These are phyloP conservation scores for Gastrophryne carolinensis DNA, from an alignment of 2,797 vertebrate species.

Conservation along the genomic window DNA sequence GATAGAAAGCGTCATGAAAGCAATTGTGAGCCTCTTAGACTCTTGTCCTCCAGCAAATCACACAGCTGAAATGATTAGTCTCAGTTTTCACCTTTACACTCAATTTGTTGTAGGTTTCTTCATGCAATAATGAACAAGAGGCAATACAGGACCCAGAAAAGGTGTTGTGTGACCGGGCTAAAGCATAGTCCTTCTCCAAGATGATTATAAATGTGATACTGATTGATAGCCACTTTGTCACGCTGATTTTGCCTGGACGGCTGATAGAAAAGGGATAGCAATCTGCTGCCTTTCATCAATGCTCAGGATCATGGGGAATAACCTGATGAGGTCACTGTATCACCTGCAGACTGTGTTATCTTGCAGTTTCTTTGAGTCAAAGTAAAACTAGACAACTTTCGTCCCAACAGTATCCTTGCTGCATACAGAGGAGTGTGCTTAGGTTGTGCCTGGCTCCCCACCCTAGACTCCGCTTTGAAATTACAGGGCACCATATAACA, in stretches of 20 bases:
- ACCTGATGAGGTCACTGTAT: too few relatives aligned
- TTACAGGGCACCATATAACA: too few relatives aligned
- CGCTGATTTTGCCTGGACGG: neutral
- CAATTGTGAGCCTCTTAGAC: neutral
- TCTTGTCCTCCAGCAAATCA: neutral
- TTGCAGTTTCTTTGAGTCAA: too few relatives aligned
- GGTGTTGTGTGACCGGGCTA: too few relatives aligned
- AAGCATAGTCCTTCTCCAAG: neutral
- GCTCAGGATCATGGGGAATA: too few relatives aligned
- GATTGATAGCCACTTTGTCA: neutral
- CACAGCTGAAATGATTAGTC: neutral
- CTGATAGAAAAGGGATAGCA: neutral
- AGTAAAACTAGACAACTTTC: too few relatives aligned
- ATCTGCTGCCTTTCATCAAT: neutral
- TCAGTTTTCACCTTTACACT: neutral
- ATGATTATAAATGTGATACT: neutral
- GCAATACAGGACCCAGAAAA: neutral
- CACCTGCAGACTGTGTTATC: too few relatives aligned
- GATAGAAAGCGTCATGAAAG: neutral
- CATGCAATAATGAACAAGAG: neutral
- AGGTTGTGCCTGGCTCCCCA: too few relatives aligned
- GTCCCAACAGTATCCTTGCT: too few relatives aligned
- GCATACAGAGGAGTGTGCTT: too few relatives aligned
- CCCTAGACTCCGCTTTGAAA: too few relatives aligned
- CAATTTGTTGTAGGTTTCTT: neutral